Evolutionary conservation across 2,888 invertebrate genomes (phyloP).

Genomic region (Polia nebulosa): DNA sequence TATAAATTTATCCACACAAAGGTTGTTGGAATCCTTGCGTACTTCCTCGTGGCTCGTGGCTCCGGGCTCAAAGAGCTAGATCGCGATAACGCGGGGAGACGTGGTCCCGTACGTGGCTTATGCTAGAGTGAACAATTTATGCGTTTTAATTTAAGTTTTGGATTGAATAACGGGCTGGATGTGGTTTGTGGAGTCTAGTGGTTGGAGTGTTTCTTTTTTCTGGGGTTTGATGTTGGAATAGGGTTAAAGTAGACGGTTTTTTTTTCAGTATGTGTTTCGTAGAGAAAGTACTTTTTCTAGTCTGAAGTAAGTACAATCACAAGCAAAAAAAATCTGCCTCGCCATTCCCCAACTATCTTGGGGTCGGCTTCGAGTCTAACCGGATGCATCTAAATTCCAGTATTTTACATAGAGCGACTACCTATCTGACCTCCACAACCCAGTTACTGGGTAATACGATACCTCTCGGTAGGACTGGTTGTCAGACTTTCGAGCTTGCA

Average conservation of each 20-base stretch:
- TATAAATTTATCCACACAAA: conserved; percentile 72
- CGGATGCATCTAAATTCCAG: too few species aligned
- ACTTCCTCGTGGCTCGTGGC: conserved; percentile 77
- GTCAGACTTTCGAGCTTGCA: too few species aligned
- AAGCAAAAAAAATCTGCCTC: too few species aligned
- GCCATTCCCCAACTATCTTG: too few species aligned
- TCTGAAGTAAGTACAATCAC: background rate
- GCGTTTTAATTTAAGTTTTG: conserved; percentile 60
- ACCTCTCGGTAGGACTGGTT: too few species aligned
- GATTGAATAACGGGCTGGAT: conserved; percentile 39
- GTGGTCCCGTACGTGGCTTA: conserved; percentile 69
- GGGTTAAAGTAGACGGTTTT: background rate
- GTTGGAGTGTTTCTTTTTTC: conserved; percentile 1
- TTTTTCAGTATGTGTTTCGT: background rate
- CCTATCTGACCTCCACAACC: too few species aligned
- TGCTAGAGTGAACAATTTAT: conserved; percentile 66
- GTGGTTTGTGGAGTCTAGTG: conserved; percentile 4
- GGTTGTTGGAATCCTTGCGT: conserved; percentile 75
- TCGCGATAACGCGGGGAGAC: conserved; percentile 82
- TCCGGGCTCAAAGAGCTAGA: conserved; percentile 82
- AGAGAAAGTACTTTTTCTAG: background rate
- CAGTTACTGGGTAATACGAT: too few species aligned
- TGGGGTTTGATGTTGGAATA: background rate
- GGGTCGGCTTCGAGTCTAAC: too few species aligned
- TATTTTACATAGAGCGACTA: too few species aligned